Conservation (phyloP, 2,113 vertebrate species). For the Sclerurus mexicanus region DNA sequence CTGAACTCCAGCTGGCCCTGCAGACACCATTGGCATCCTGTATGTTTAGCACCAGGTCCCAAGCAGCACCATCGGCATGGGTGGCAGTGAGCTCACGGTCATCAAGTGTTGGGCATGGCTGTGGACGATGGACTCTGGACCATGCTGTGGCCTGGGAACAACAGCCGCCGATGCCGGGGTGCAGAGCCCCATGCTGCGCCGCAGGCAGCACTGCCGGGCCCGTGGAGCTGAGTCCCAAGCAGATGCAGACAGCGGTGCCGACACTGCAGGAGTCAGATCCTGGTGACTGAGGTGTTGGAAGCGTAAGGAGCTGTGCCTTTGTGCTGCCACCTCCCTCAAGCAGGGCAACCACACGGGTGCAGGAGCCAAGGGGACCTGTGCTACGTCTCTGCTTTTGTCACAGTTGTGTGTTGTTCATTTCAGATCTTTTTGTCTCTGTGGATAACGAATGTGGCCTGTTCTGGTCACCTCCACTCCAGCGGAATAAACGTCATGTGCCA, state of each 20-base stretch:
- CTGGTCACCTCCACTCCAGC: background rate
- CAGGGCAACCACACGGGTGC: background rate
- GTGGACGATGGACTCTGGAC: fast-evolving
- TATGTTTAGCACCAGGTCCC: background rate
- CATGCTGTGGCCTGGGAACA: fast-evolving
- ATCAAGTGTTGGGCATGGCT: background rate
- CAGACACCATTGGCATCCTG: fast-evolving
- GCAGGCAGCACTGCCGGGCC: fast-evolving
- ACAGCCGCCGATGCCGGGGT: fast-evolving
- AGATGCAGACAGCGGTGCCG: background rate
- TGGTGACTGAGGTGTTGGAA: background rate
- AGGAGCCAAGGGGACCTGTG: background rate
- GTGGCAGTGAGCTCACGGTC: fast-evolving
- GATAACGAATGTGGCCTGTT: background rate
- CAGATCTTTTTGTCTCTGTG: background rate
- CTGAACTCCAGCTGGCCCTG: background rate
- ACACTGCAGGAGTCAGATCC: background rate
- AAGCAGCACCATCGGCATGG: background rate
- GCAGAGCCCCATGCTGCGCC: fast-evolving
- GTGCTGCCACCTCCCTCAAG: background rate
- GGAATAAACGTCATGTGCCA: constrained; percentile 36
- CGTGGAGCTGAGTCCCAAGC: fast-evolving
- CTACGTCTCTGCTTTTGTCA: background rate
- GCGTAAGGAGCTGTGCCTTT: background rate
- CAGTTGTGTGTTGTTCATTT: background rate